phyloP scores from a whole-genome alignment of 2,888 invertebrate genomes.

The Hyles lineata region DNA sequence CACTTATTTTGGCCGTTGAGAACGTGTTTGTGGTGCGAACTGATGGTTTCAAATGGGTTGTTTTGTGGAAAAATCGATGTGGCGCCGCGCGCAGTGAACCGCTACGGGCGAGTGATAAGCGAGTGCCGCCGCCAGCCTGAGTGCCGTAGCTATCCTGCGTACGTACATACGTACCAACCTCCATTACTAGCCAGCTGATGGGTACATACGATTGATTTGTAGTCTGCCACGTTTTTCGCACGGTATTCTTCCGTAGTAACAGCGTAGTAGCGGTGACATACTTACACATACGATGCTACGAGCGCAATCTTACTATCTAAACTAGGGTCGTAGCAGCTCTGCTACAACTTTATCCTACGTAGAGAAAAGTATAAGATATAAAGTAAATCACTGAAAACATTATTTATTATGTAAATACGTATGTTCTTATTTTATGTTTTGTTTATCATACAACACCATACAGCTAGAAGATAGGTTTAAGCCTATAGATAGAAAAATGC shows the following conservation, averaged over 20 bases:
- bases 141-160: slow-evolving; percentile 43
- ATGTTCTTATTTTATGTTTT: too few species aligned
- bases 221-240: slow-evolving; percentile 30
- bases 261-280: neutral
- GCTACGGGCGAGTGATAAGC: slow-evolving; percentile 70
- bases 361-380: too few species aligned
- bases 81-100: slow-evolving; percentile 75
- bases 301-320: neutral
- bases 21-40: slow-evolving; percentile 76
- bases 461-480: too few species aligned
- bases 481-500: too few species aligned
- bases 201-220: slow-evolving; percentile 37
- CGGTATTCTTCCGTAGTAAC: slow-evolving; percentile 24
- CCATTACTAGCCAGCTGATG: slow-evolving; percentile 40
- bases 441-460: too few species aligned
- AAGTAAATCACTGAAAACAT: too few species aligned
- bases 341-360: too few species aligned
- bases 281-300: neutral
- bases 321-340: neutral
- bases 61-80: slow-evolving; percentile 80
- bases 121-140: slow-evolving; percentile 46
- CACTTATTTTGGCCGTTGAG: slow-evolving; percentile 52
- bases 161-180: slow-evolving; percentile 44
- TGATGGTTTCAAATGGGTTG: slow-evolving; percentile 73
- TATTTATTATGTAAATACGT: too few species aligned